Conservation (phyloP, 2,888 invertebrate genomes). For the Athrips mouffetella region DNA sequence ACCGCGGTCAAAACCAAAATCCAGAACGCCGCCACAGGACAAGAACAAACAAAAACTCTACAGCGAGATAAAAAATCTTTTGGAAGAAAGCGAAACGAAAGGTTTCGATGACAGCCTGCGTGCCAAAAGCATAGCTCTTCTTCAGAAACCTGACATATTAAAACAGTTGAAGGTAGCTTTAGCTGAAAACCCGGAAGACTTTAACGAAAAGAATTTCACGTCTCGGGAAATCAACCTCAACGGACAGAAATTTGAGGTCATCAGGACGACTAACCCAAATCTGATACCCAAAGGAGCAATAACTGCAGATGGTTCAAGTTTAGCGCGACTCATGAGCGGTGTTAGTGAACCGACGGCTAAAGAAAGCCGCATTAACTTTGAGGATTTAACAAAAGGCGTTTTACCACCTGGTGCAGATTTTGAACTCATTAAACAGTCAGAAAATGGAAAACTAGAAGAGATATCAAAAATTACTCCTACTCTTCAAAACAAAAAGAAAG, state of each 20-base stretch:
- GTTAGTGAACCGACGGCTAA: constrained; percentile 58
- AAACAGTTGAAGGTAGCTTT: constrained; percentile 86
- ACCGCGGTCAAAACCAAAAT: constrained; percentile 53
- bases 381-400: constrained; percentile 88
- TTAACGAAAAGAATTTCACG: constrained; percentile 82
- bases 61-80: constrained; percentile 74
- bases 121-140: constrained; percentile 76
- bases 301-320: constrained; percentile 61
- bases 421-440: constrained; percentile 87
- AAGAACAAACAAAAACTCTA: constrained; percentile 78
- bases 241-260: constrained; percentile 86
- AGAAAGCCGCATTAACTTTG: constrained; percentile 83
- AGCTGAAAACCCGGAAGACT: constrained; percentile 82
- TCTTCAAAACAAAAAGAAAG: constrained; percentile 85
- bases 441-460: constrained; percentile 85
- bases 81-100: constrained; percentile 78
- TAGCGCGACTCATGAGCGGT: constrained; percentile 59
- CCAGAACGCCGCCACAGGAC: constrained; percentile 66
- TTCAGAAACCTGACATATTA: constrained; percentile 84
- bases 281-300: constrained; percentile 79
- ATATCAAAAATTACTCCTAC: constrained; percentile 79
- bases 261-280: constrained; percentile 84
- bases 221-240: constrained; percentile 86
- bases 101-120: constrained; percentile 71
- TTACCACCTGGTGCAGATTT: constrained; percentile 88